A percentile compares a stretch with the other conserved stretches of the same genome.
phyloP scores from a whole-genome alignment of 2,888 invertebrate genomes.

The Cataglyphis livida region DNA sequence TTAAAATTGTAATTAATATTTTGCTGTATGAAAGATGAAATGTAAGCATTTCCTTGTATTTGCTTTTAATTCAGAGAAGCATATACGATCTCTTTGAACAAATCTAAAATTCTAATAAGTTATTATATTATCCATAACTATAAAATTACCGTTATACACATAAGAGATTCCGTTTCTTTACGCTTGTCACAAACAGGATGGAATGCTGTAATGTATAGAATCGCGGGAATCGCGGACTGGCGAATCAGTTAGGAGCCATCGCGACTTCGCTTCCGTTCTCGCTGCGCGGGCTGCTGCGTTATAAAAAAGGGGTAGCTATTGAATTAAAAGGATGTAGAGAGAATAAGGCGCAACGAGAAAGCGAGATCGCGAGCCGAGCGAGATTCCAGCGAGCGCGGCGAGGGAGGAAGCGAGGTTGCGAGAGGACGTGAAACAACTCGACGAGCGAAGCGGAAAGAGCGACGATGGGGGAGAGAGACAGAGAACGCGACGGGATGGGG shows the following conservation, averaged over 20 bases:
- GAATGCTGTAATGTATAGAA: constrained; percentile 36
- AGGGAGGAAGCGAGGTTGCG: constrained; percentile 7
- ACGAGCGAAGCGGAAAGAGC: constrained; percentile 11
- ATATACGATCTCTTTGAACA: background rate
- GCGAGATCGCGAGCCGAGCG: constrained; percentile 47
- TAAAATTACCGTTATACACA: constrained; percentile 21
- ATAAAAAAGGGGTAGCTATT: constrained; percentile 81
- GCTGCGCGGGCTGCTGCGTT: constrained; percentile 62
- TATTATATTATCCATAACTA: constrained; percentile 14
- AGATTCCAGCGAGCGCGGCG: constrained; percentile 32
- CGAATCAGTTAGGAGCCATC: constrained; percentile 41
- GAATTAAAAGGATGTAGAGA: constrained; percentile 83
- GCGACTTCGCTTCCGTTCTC: constrained; percentile 71
- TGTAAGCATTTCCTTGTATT: background rate
- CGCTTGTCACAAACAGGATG: constrained; percentile 7
- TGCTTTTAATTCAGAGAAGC: background rate
- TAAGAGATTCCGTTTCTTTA: background rate
- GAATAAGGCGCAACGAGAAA: constrained; percentile 75
- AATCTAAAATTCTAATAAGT: constrained; percentile 12
- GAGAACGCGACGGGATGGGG: constrained; percentile 16
- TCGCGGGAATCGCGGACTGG: constrained; percentile 35
- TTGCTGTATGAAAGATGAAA: background rate
- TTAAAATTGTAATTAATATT: background rate
- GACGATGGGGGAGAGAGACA: background rate
- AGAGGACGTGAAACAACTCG: constrained; percentile 27